phyloP scores from a whole-genome alignment of 2,888 invertebrate genomes.

The Embidobia sp. region DNA sequence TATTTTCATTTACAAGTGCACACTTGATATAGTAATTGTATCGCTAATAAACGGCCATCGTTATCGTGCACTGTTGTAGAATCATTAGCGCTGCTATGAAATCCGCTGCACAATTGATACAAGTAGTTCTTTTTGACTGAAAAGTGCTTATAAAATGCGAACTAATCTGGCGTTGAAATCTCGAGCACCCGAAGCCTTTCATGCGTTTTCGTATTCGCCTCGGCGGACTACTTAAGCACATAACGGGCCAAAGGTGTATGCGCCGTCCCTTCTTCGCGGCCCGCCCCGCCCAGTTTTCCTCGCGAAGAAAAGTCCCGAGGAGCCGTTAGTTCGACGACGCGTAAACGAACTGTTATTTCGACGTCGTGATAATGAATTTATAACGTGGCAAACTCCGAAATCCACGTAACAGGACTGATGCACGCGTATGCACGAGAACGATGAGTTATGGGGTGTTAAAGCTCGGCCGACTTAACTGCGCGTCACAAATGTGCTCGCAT shows the following conservation, averaged over 20 bases:
- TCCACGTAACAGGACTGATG: conserved; percentile 59
- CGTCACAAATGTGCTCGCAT: conserved; percentile 61
- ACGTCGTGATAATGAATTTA: conserved; percentile 63
- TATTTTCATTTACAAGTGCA: conserved; percentile 5
- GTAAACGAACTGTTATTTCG: conserved; percentile 56
- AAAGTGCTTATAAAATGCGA: conserved; percentile 24
- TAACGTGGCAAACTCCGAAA: conserved; percentile 47
- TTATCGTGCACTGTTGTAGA: conserved; percentile 8
- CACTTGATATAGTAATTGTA: conserved; percentile 22
- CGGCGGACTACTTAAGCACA: conserved; percentile 43
- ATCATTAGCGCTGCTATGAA: conserved; percentile 5
- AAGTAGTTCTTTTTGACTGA: conserved; percentile 21
- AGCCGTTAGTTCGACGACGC: conserved; percentile 59
- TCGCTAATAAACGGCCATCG: conserved; percentile 33
- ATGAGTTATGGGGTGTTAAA: conserved; percentile 77
- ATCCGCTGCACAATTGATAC: conserved; percentile 35
- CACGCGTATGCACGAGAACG: conserved; percentile 60
- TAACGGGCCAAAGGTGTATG: conserved; percentile 55
- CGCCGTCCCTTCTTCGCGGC: conserved; percentile 15
- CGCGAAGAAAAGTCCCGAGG: conserved; percentile 49
- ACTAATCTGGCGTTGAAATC: conserved; percentile 40
- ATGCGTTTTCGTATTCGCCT: conserved; percentile 44
- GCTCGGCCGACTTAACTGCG: conserved; percentile 73
- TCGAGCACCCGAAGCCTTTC: conserved; percentile 25
- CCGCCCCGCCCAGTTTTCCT: conserved; percentile 39